Conservation (phyloP, 2,888 invertebrate species). For the Eupithecia centaureata region DNA sequence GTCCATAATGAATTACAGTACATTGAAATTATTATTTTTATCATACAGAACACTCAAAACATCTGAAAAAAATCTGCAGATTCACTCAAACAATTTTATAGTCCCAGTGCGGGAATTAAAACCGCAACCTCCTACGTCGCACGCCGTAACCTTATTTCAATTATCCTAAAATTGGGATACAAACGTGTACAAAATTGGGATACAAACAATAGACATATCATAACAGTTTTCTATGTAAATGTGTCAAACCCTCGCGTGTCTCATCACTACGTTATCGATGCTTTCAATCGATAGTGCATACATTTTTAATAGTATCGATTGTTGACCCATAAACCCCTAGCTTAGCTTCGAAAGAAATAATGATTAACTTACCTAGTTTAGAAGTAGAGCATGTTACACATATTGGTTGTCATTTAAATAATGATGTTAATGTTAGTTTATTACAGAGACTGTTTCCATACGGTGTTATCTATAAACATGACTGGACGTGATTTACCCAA, state of each 20-base stretch:
- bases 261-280: slow-evolving; percentile 27
- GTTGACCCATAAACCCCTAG: slow-evolving; percentile 32
- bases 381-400: slow-evolving; percentile 9
- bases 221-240: slow-evolving; percentile 15
- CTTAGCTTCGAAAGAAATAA: slow-evolving; percentile 22
- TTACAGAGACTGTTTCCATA: too few relatives aligned
- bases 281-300: slow-evolving; percentile 42
- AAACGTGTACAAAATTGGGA: not conserved
- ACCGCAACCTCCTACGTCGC: too few relatives aligned
- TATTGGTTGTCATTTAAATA: slow-evolving; percentile 1
- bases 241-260: slow-evolving; percentile 31
- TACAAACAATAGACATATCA: not conserved
- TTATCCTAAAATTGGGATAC: not conserved
- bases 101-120: too few relatives aligned
- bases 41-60: too few relatives aligned
- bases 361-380: slow-evolving; percentile 22
- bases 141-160: not conserved
- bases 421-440: not conserved
- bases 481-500: too few relatives aligned
- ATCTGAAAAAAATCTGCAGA: too few relatives aligned
- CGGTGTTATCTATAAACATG: too few relatives aligned
- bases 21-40: too few relatives aligned
- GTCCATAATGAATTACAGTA: too few relatives aligned
- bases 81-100: too few relatives aligned
- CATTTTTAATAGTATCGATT: slow-evolving; percentile 43